Conservation (phyloP, 2,888 invertebrate species). For the Agrenia bidenticulata region DNA sequence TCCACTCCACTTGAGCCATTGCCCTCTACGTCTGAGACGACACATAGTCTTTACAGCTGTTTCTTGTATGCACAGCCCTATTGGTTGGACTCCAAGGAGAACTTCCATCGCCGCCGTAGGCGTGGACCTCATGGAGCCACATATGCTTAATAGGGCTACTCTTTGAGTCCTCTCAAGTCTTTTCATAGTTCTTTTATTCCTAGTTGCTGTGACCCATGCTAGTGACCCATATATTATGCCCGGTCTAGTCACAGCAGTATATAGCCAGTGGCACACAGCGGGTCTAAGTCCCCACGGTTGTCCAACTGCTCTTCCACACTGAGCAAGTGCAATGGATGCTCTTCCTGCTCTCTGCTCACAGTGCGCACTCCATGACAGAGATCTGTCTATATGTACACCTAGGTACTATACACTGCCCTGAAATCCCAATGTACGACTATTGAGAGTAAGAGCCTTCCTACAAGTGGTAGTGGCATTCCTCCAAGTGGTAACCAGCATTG, state of each 20-base stretch:
- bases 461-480: too few species aligned
- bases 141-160: background rate
- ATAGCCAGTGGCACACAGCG: conserved; percentile 23
- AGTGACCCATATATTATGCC: conserved; percentile 15
- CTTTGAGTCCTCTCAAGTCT: conserved; percentile 8
- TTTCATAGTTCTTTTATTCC: background rate
- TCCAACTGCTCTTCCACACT: background rate
- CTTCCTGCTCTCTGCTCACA: background rate
- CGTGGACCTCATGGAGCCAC: conserved; percentile 6
- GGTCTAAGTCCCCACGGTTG: conserved; percentile 17
- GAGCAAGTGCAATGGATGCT: background rate
- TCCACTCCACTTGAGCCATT: background rate
- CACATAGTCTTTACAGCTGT: background rate
- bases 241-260: conserved; percentile 22
- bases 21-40: background rate
- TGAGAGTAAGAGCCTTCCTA: too few species aligned
- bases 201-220: conserved; percentile 11
- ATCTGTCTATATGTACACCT: background rate
- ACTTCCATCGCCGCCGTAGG: conserved; percentile 15
- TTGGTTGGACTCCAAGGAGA: background rate
- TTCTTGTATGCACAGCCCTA: background rate
- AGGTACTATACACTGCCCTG: background rate
- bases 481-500: conserved; percentile 19
- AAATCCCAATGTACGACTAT: background rate
- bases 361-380: background rate